A percentile compares a stretch with the other conserved stretches of the same genome.
Conservation (phyloP, 2,888 invertebrate genomes). For the Onthophagus sagittarius region DNA sequence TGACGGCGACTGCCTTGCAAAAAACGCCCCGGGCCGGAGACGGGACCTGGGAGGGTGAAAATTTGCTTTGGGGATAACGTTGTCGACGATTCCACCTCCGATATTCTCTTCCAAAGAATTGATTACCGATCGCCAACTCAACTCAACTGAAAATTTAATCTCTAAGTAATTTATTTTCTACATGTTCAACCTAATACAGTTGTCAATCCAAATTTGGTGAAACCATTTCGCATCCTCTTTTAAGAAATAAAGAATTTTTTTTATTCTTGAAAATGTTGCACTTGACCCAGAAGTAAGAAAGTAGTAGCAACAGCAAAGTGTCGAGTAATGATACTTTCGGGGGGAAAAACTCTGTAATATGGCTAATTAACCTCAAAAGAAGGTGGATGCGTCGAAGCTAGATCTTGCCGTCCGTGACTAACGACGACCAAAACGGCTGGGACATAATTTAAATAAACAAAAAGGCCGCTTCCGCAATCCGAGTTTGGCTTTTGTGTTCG, state of each 20-base stretch:
- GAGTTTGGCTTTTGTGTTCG: background rate
- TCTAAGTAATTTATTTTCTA: background rate
- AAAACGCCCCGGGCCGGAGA: background rate
- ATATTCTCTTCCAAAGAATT: background rate
- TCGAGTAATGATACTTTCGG: background rate
- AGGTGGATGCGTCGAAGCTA: background rate
- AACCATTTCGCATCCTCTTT: no score
- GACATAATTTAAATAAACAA: slow-evolving; percentile 42
- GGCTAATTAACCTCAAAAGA: background rate
- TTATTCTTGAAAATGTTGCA: background rate
- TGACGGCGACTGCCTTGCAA: slow-evolving; percentile 27
- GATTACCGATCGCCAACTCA: background rate
- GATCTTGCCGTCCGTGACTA: slow-evolving; percentile 27
- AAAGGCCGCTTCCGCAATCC: slow-evolving; percentile 16
- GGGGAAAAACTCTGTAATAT: background rate
- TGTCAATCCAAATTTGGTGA: background rate
- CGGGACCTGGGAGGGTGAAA: background rate
- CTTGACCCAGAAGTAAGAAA: background rate
- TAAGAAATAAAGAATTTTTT: no score
- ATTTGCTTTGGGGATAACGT: background rate
- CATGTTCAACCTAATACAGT: background rate
- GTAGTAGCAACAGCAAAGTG: background rate
- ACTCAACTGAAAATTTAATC: background rate
- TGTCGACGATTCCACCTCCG: background rate
- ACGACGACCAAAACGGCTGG: slow-evolving; percentile 40